Conservation (phyloP, 1,140 invertebrate species). For the Goniozus legneri region DNA sequence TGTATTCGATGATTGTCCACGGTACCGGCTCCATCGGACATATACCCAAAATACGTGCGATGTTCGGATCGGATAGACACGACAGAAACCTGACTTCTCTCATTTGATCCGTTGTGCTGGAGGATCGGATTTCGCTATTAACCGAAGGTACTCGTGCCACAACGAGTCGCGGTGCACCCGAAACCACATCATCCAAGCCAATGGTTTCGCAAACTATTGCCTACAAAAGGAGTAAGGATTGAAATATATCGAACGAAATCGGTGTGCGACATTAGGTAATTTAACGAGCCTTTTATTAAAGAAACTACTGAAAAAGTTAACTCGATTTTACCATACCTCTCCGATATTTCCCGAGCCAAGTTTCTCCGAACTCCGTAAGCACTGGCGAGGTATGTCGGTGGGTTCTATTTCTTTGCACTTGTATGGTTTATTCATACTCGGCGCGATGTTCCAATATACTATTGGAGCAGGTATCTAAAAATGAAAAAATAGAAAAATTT, state of each 20-base stretch:
- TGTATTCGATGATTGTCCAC: constrained; percentile 75
- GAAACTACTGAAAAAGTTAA: no score
- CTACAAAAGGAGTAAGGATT: constrained; percentile 37
- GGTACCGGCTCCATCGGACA: constrained; percentile 61
- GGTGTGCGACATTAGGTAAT: no score
- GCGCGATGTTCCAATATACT: constrained; percentile 62
- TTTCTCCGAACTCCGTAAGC: constrained; percentile 67
- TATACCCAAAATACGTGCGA: constrained; percentile 71
- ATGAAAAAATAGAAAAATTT: neutral
- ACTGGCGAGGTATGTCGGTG: constrained; percentile 64
- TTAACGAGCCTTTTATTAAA: no score
- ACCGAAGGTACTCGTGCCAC: constrained; percentile 50
- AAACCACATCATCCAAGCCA: constrained; percentile 51
- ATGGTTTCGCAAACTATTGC: constrained; percentile 58
- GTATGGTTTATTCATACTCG: constrained; percentile 61
- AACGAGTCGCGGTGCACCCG: constrained; percentile 50
- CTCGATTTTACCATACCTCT: constrained; percentile 69
- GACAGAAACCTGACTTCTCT: constrained; percentile 73
- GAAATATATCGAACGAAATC: no score
- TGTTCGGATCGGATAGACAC: constrained; percentile 69
- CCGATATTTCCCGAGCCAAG: constrained; percentile 71
- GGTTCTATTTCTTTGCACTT: constrained; percentile 60
- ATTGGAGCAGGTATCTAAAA: constrained; percentile 57
- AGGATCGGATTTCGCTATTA: constrained; percentile 28
- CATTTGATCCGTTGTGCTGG: constrained; percentile 37